These are phyloP conservation scores for Trichopoda pennipes DNA, from an alignment of 2,888 invertebrate genomes.

Conservation along the genomic window DNA sequence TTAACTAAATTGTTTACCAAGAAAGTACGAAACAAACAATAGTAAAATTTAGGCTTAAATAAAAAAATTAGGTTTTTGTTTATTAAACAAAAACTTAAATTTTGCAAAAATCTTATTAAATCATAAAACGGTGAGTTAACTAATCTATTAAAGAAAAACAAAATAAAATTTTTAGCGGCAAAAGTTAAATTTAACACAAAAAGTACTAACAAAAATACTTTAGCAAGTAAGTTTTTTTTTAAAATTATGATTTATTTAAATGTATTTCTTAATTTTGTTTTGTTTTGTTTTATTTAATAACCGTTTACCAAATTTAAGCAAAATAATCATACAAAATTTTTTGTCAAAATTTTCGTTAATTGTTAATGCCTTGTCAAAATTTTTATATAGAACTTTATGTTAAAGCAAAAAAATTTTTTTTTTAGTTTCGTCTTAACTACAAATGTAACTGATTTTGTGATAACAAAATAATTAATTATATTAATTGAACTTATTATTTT, in stretches of 20 bases:
- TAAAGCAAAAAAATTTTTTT: constrained; percentile 61
- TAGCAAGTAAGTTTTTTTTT: constrained; percentile 61
- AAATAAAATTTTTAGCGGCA: constrained; percentile 35
- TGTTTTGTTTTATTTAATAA: constrained; percentile 47
- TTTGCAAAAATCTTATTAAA: constrained; percentile 68
- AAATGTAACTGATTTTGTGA: constrained; percentile 82
- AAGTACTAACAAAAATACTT: constrained; percentile 7
- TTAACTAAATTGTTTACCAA: constrained; percentile 72
- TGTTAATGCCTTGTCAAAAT: constrained; percentile 80
- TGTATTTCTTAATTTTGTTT: constrained; percentile 33
- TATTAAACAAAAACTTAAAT: constrained; percentile 58
- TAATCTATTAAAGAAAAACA: constrained; percentile 74
- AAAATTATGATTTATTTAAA: constrained; percentile 35
- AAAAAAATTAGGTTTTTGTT: constrained; percentile 24
- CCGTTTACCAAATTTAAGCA: constrained; percentile 25
- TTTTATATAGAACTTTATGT: constrained; percentile 69
- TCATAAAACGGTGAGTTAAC: constrained; percentile 78
- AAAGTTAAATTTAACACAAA: constrained; percentile 25
- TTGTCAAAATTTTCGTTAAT: constrained; percentile 76
- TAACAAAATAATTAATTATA: constrained; percentile 71
- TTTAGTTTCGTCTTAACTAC: constrained; percentile 76
- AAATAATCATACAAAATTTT: constrained; percentile 67
- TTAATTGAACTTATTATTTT: constrained; percentile 60
- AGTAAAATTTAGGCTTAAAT: constrained; percentile 71
- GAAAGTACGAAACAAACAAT: constrained; percentile 70